Percentiles rank a stretch among this genome's conserved stretches.
phyloP scores from a whole-genome alignment of 64 coral and sea anemone genomes.

The Trachythela sp. region DNA sequence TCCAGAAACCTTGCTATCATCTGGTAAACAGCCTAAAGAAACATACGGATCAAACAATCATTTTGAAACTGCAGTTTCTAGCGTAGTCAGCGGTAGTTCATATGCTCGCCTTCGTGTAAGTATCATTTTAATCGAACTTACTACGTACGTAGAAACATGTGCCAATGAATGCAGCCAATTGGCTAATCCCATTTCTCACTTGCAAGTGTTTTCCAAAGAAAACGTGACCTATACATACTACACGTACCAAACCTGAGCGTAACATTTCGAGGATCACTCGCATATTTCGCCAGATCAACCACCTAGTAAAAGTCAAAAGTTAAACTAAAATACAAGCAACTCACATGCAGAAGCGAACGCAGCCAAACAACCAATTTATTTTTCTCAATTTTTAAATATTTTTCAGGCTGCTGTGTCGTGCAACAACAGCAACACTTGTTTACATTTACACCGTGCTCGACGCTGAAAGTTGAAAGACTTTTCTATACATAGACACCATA shows the following conservation, averaged over 20 bases:
- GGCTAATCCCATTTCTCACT: too few relatives aligned
- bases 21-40: conserved; percentile 55
- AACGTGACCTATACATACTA: neutral
- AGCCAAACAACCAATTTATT: too few relatives aligned
- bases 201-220: too few relatives aligned
- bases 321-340: neutral
- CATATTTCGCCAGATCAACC: neutral
- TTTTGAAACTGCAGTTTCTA: neutral
- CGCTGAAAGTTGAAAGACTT: neutral
- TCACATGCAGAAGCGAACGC: too few relatives aligned
- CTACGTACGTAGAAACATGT: too few relatives aligned
- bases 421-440: too few relatives aligned
- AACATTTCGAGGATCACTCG: neutral
- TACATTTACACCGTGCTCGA: neutral
- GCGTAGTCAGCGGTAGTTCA: too few relatives aligned
- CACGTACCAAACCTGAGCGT: neutral
- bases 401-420: too few relatives aligned
- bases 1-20: conserved; percentile 62
- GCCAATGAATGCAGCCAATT: too few relatives aligned
- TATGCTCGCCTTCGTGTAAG: too few relatives aligned
- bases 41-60: neutral
- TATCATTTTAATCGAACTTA: too few relatives aligned
- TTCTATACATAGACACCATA: neutral
- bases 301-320: neutral
- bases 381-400: too few relatives aligned